Percentiles rank a stretch among this genome's conserved stretches.
These are phyloP conservation scores for Fulica atra DNA, from an alignment of 2,113 vertebrate genomes.

Conservation along the genomic window DNA sequence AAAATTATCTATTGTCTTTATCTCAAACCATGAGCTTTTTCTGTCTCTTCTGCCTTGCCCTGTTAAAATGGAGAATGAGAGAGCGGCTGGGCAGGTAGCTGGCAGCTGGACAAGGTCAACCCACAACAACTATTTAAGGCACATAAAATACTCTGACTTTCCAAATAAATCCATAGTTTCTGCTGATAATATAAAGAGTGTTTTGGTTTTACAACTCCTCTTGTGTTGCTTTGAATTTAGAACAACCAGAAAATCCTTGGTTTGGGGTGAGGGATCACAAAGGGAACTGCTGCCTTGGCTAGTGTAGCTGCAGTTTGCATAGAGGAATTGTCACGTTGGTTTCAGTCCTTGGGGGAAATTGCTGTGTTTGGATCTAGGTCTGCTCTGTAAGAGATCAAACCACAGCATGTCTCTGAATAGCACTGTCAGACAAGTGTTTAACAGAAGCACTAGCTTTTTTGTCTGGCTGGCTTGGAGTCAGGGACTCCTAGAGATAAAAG, in stretches of 20 bases:
- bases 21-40: neutral
- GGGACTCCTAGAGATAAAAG: neutral
- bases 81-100: fast-evolving
- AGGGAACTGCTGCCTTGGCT: neutral
- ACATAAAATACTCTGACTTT: neutral
- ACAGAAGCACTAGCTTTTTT: neutral
- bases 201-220: neutral
- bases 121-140: too few species aligned
- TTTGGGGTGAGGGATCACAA: fast-evolving
- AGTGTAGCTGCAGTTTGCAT: fast-evolving
- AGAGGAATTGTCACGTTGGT: fast-evolving
- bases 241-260: neutral
- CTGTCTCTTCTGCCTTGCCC: neutral
- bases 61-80: neutral
- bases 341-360: neutral
- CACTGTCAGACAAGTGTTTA: neutral
- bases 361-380: neutral
- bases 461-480: neutral
- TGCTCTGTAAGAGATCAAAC: neutral
- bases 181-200: neutral
- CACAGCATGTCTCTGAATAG: neutral
- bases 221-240: neutral
- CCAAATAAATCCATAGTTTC: fast-evolving
- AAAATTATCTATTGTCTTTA: neutral
- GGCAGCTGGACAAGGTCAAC: neutral